A percentile compares a stretch with the other conserved stretches of the same genome.
Evolutionary conservation across 2,797 vertebrate genomes (phyloP).

Genomic region (Hyperoplus immaculatus): DNA sequence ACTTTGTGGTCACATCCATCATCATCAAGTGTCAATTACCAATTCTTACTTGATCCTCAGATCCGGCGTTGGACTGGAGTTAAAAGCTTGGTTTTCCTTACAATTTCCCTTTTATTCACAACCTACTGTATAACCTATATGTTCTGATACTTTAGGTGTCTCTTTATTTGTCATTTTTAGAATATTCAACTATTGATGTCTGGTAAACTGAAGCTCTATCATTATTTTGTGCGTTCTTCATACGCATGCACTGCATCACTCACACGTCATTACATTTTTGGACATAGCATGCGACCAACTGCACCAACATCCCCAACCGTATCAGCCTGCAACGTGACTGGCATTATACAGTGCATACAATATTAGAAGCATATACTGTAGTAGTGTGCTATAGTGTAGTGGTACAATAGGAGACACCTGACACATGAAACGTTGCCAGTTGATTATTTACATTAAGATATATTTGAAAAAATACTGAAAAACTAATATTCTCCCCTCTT

Average conservation of each 20-base stretch:
- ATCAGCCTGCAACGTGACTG: not conserved
- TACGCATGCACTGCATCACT: not conserved
- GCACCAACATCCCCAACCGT: not conserved
- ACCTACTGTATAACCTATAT: not conserved
- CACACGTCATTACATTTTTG: not conserved
- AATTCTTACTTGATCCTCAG: constrained; percentile 13
- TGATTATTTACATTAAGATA: not conserved
- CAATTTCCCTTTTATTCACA: not conserved
- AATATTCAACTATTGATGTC: not conserved
- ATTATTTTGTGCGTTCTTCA: not conserved
- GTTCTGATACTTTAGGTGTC: too few species aligned
- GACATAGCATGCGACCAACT: constrained; percentile 13
- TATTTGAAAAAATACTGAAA: not conserved
- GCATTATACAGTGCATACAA: not conserved
- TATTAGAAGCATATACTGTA: not conserved
- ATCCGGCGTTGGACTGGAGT: constrained; percentile 2
- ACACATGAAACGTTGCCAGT: too few species aligned
- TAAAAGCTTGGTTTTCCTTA: constrained; percentile 17
- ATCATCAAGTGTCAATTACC: not conserved
- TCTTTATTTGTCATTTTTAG: too few species aligned
- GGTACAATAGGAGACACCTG: not conserved
- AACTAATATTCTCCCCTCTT: not conserved
- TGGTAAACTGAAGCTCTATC: not conserved
- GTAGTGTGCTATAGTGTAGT: too few species aligned
- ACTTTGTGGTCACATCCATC: constrained; percentile 45